Conservation (phyloP, 64 coral and sea anemone genomes). For the Stichodactyla mertensii region DNA sequence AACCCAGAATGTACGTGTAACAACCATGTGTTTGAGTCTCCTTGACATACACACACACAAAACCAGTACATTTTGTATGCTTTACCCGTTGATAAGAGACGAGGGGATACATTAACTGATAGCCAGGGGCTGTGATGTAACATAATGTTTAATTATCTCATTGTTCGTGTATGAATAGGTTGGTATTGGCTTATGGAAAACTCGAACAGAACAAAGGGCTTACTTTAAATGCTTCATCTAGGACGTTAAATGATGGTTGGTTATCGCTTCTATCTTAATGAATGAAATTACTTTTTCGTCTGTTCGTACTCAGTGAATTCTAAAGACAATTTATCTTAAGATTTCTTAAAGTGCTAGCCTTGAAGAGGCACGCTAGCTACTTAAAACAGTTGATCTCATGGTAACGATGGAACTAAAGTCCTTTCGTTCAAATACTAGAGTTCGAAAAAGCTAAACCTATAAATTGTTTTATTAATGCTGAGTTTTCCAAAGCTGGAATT, state of each 20-base stretch:
- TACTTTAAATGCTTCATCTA: background rate
- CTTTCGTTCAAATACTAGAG: background rate
- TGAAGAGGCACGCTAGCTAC: background rate
- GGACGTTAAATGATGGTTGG: background rate
- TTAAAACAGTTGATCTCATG: background rate
- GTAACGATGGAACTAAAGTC: background rate
- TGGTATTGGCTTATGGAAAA: constrained; percentile 4
- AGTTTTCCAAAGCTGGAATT: background rate
- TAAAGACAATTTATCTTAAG: background rate
- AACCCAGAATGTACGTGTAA: too few species aligned
- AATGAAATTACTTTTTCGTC: background rate
- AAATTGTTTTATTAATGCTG: background rate
- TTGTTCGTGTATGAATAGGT: background rate
- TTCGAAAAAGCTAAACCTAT: background rate
- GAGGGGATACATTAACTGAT: background rate
- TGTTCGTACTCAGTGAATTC: background rate
- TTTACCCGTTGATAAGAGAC: background rate
- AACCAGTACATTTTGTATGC: background rate
- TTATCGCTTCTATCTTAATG: background rate
- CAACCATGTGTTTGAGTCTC: background rate
- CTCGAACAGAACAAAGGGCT: background rate
- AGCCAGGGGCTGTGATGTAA: background rate
- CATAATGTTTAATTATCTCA: background rate
- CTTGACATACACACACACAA: background rate
- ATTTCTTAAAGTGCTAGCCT: background rate